Base-by-base conservation (phyloP, 2,888 invertebrate genomes). In the Graphium colonna region DNA sequence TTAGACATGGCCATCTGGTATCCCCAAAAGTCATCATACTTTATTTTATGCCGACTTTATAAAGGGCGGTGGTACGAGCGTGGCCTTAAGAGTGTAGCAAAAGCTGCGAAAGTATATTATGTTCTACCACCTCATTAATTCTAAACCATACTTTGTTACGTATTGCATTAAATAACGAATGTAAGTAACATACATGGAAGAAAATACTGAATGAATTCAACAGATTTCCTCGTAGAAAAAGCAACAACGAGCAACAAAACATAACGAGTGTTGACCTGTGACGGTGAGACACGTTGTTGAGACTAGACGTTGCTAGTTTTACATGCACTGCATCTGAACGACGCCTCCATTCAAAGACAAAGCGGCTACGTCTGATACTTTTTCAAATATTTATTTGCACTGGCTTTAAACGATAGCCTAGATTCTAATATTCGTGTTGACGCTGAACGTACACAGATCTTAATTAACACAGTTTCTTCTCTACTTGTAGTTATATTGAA, bases 251-350 rank as follows among this genome's bases (percentile, higher is more conserved):
- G 16, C 18, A 36, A 45, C 45, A 50, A 50, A 54, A 41, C 49
- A 50, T 54, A 46, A 54, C 49, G 49, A 54, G 26, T 50, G 54
- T 54, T 50, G 54, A 54, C 54, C 44, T 46, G 31, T 39, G 54
- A 41, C 50, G 45, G 41, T 54, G 54, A 41, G 45, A 46, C 50
- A 50, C 41, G 54, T 53, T 44, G 53, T 50, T 54, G 50, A 54
- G 54, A 50, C 54, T 44, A 54, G 54, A 54, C 54, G 38, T 54
- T 54, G 21, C 50, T 50, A 28, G 45, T 54, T 54, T 46, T 28
- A 40, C 41, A 50, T 39, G 50, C 40, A 44, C 44, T 15, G 40
- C 45, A 45, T 31, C 41, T 36, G 50, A 46, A 36, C 21, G 26
- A 50, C 26, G 18, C 36, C 49, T 12, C 50, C 54, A 16, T 33